These are phyloP conservation scores for Tetragnatha montana DNA, from an alignment of 2,888 invertebrate genomes.

Conservation along the genomic window DNA sequence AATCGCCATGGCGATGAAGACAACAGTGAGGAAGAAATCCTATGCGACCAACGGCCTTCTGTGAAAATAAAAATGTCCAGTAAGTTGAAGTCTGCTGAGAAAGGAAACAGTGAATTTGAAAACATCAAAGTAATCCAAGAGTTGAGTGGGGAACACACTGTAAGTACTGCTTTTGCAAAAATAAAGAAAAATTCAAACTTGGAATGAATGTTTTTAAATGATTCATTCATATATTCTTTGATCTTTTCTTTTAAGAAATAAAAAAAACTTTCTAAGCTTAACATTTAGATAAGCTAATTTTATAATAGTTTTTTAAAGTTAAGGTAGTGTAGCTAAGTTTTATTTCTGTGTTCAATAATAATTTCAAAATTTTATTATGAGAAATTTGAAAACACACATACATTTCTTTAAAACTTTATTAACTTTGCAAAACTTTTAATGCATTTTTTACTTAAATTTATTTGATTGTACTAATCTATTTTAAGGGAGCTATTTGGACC, in stretches of 20 bases:
- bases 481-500: conserved; percentile 92
- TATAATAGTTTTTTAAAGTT: background rate
- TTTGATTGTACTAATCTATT: conserved; percentile 45
- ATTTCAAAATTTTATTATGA: too few relatives aligned
- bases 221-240: too few relatives aligned
- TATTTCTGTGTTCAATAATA: too few relatives aligned
- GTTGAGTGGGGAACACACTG: conserved; percentile 88
- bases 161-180: conserved; percentile 75
- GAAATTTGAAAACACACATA: too few relatives aligned
- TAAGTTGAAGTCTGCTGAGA: conserved; percentile 82
- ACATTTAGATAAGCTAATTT: background rate
- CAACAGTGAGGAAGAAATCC: conserved; percentile 80
- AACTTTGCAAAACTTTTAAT: too few relatives aligned
- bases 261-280: too few relatives aligned
- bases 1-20: conserved; percentile 84
- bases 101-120: conserved; percentile 97
- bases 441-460: background rate
- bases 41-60: conserved; percentile 72
- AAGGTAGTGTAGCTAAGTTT: background rate
- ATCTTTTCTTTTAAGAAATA: background rate
- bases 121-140: conserved; percentile 90
- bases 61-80: conserved; percentile 86
- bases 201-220: too few relatives aligned
- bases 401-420: too few relatives aligned
- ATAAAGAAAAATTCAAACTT: too few relatives aligned